Evolutionary conservation across 2,113 vertebrate genomes (phyloP).

Genomic region (Laterallus jamaicensis): DNA sequence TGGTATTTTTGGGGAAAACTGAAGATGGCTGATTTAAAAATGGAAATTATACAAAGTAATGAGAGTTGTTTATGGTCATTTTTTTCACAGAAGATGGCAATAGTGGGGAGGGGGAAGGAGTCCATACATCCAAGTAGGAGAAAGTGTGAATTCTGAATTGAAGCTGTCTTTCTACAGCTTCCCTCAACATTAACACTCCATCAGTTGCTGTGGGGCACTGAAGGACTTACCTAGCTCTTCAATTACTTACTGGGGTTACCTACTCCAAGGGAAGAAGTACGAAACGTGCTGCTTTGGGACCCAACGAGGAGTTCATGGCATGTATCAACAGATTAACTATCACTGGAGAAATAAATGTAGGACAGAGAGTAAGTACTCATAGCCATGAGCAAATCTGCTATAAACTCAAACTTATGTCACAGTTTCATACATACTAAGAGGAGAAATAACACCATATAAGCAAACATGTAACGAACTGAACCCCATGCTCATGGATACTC

Average conservation of each 20-base stretch:
- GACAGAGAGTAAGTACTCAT: neutral
- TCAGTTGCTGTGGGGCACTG: neutral
- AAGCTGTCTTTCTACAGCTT: neutral
- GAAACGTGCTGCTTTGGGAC: neutral
- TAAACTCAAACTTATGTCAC: neutral
- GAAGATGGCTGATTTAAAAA: constrained; percentile 45
- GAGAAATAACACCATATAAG: neutral
- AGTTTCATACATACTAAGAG: neutral
- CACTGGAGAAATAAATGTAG: neutral
- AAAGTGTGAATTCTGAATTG: neutral
- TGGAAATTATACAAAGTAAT: constrained; percentile 26
- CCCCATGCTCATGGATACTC: neutral
- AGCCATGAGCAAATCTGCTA: neutral
- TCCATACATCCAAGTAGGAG: neutral
- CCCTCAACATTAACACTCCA: neutral
- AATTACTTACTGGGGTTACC: too few species aligned
- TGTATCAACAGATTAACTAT: neutral
- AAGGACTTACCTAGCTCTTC: neutral
- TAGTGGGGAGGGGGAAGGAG: neutral
- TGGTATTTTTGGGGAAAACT: neutral
- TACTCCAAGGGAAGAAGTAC: neutral
- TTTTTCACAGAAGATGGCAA: neutral
- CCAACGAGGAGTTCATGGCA: neutral
- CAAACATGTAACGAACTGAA: neutral
- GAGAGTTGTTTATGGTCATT: neutral